These are phyloP conservation scores for Aphidius ervi DNA, from an alignment of 1,140 invertebrate genomes.

Conservation along the genomic window DNA sequence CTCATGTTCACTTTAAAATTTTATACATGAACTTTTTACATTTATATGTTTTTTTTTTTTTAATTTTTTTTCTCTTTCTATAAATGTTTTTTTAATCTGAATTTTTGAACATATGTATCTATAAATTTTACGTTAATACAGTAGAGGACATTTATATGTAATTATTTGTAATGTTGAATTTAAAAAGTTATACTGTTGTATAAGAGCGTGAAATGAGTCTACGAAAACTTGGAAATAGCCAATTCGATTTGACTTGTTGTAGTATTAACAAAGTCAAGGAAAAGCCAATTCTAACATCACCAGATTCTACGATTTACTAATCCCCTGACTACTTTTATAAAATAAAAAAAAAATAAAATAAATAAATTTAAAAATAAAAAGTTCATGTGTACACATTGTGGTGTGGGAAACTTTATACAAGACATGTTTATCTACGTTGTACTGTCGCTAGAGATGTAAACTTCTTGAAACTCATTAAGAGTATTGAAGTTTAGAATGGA, in stretches of 20 bases:
- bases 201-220: conserved; percentile 26
- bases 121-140: too few relatives aligned
- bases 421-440: background rate
- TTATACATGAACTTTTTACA: too few relatives aligned
- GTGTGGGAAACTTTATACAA: background rate
- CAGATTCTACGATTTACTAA: too few relatives aligned
- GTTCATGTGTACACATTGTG: too few relatives aligned
- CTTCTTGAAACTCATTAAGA: conserved; percentile 4
- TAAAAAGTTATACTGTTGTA: conserved; percentile 18
- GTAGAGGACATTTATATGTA: too few relatives aligned
- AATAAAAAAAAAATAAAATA: background rate
- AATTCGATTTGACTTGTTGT: conserved; percentile 34
- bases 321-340: conserved; percentile 1
- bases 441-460: background rate
- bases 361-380: background rate
- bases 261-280: conserved; percentile 14
- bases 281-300: too few relatives aligned
- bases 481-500: background rate
- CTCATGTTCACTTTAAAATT: too few relatives aligned
- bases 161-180: too few relatives aligned
- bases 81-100: too few relatives aligned
- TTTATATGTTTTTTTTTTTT: too few relatives aligned
- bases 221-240: conserved; percentile 26
- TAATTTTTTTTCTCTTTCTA: too few relatives aligned
- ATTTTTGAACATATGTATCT: too few relatives aligned